Evolutionary conservation across 2,888 invertebrate genomes (phyloP).

Genomic region (Agrenia bidenticulata): DNA sequence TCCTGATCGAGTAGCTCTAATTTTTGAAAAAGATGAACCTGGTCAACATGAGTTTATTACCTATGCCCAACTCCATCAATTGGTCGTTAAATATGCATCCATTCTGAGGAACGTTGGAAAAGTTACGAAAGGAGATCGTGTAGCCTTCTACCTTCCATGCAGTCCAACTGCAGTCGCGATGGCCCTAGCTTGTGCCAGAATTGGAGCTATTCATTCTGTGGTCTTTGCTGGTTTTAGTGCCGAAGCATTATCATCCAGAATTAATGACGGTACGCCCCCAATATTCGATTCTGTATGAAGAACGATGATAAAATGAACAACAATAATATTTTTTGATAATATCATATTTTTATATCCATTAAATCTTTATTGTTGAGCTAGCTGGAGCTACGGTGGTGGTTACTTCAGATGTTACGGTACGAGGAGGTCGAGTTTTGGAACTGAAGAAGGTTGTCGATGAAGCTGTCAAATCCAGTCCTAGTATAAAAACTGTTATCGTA

Average conservation of each 20-base stretch:
- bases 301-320: neutral
- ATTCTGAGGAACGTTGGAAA: constrained; percentile 47
- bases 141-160: constrained; percentile 59
- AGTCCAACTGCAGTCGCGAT: constrained; percentile 58
- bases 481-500: constrained; percentile 58
- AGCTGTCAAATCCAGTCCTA: constrained; percentile 56
- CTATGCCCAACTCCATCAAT: constrained; percentile 39
- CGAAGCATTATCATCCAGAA: constrained; percentile 58
- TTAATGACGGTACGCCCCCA: constrained; percentile 55
- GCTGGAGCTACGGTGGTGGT: constrained; percentile 58
- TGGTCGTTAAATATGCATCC: constrained; percentile 44
- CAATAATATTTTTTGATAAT: neutral
- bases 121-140: constrained; percentile 58
- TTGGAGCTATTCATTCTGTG: constrained; percentile 60
- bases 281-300: neutral
- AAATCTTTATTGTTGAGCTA: too few species aligned
- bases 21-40: constrained; percentile 60
- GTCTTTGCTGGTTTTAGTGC: constrained; percentile 61
- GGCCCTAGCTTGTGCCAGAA: constrained; percentile 60
- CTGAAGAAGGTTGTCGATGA: constrained; percentile 58
- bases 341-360: neutral
- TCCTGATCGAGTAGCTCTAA: constrained; percentile 55
- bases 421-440: constrained; percentile 57
- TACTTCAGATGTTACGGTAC: constrained; percentile 58
- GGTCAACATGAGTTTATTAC: constrained; percentile 56